Percentiles rank a stretch among this genome's conserved stretches.
Evolutionary conservation across 2,888 invertebrate species (phyloP).

Genomic region (Diadegma fenestrale): DNA sequence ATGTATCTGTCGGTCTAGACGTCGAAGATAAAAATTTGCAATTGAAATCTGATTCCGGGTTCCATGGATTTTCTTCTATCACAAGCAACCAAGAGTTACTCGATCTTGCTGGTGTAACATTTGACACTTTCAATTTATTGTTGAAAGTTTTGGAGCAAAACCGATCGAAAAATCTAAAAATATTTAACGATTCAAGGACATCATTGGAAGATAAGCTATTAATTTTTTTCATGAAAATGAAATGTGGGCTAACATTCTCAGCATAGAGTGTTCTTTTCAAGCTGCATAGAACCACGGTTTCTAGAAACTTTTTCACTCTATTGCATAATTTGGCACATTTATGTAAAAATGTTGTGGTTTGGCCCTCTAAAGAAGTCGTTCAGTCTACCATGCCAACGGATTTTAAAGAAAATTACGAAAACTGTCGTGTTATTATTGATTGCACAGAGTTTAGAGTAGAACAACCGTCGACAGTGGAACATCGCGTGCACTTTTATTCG

Average conservation of each 20-base stretch:
- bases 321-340: conserved; percentile 59
- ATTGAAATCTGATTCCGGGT: conserved; percentile 14
- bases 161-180: not conserved
- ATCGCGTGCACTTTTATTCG: conserved; percentile 59
- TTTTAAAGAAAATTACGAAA: conserved; percentile 45
- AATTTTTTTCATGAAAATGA: conserved; percentile 65
- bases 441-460: conserved; percentile 63
- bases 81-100: conserved; percentile 39
- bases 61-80: conserved; percentile 44
- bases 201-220: conserved; percentile 25
- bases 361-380: conserved; percentile 56
- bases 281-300: conserved; percentile 68
- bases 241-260: conserved; percentile 61
- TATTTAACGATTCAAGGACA: conserved; percentile 13
- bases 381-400: conserved; percentile 52
- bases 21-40: conserved; percentile 11
- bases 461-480: conserved; percentile 53
- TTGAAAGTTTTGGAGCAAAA: conserved; percentile 17
- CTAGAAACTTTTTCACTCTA: conserved; percentile 63
- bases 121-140: conserved; percentile 28
- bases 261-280: conserved; percentile 60
- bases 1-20: conserved; percentile 20
- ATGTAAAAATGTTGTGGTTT: conserved; percentile 55
- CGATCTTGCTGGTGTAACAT: conserved; percentile 48
- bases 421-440: conserved; percentile 65